Evolutionary conservation across 2,888 invertebrate species (phyloP), one percentile per base, ranked within the genome.

Genomic region (Scrobipalpa atriplicella): DNA sequence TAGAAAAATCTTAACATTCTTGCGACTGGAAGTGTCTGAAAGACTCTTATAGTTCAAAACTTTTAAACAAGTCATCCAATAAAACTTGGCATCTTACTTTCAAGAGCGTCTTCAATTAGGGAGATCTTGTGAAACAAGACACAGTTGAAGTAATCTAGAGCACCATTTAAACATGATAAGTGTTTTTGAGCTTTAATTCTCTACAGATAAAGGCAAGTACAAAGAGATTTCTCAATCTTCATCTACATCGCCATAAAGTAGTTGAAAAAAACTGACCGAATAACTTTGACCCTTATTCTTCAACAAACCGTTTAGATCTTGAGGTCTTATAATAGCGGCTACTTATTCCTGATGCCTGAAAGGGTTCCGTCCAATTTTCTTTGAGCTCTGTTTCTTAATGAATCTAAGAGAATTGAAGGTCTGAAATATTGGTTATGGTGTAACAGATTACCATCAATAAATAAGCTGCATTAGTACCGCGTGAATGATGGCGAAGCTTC

Each of bases 391-490:
- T 67, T 61, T 71, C 66, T 60, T 66, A 69, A 36, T 58, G 66
- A 64, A 56, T 11, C 21, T 36, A 64, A 18, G 29, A 63, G 47
- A 39, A 51, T 36, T 67, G 64, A 19, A 66, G 81, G 64, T 78
- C 75, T 76, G 60, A 21, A 51, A 66, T 19, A 16, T 36, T 77
- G 82, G 82, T 74, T 73, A 68, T 69, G 70, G 74, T 74, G 75
- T 84, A 83, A 88, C 83, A 81, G 87, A 89, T 89, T 86, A 87
- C 77, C 81, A 75, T 86, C 83, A 87, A 88, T 89, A 87, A 89
- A 90, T 89, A 87, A 88, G 83, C 80, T 83, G 83, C 80, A 84
- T 87, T 82, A 83, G 79, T 73, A 74, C 84, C 78, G 78, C 77
- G 75, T 83, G 83, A 82, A 78, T 79, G 80, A 82, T 80, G 81